Percentiles rank a stretch among this genome's conserved stretches.
Evolutionary conservation across 2,888 invertebrate species (phyloP).

Genomic region (Sarcophaga subvicina): DNA sequence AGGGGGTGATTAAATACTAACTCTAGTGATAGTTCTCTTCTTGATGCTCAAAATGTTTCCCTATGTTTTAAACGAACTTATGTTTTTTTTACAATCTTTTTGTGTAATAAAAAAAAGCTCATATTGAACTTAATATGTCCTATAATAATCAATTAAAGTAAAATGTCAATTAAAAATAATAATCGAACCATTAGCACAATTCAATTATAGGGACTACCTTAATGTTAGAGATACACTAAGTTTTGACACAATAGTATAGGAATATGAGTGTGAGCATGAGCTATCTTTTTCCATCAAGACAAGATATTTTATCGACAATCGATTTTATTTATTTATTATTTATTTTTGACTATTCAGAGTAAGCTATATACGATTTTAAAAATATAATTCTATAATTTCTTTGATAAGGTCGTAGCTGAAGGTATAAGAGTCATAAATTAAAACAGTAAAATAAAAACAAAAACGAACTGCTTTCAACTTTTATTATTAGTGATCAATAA

Average conservation of each 20-base stretch:
- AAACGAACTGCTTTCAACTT: conserved; percentile 18
- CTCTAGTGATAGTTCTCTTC: neutral
- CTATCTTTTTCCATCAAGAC: conserved; percentile 67
- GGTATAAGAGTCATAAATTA: conserved; percentile 56
- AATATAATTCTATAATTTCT: conserved; percentile 32
- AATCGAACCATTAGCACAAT: neutral
- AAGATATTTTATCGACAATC: conserved; percentile 67
- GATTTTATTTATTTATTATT: conserved; percentile 53
- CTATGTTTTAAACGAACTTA: too few relatives aligned
- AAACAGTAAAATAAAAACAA: conserved; percentile 7
- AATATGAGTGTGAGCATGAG: conserved; percentile 32
- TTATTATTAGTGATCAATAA: conserved; percentile 27
- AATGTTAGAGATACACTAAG: neutral
- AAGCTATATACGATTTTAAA: conserved; percentile 51
- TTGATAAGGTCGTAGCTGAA: conserved; percentile 61
- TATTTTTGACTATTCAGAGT: conserved; percentile 40
- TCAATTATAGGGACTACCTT: neutral
- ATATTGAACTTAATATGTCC: too few relatives aligned
- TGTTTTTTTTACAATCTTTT: too few relatives aligned
- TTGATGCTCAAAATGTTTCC: neutral
- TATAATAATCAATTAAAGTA: too few relatives aligned
- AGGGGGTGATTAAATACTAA: conserved; percentile 28
- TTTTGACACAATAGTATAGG: neutral
- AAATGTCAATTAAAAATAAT: too few relatives aligned
- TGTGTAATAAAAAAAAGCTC: too few relatives aligned